Conservation (phyloP, 1,140 invertebrate species). For the Ceratina calcarata region DNA sequence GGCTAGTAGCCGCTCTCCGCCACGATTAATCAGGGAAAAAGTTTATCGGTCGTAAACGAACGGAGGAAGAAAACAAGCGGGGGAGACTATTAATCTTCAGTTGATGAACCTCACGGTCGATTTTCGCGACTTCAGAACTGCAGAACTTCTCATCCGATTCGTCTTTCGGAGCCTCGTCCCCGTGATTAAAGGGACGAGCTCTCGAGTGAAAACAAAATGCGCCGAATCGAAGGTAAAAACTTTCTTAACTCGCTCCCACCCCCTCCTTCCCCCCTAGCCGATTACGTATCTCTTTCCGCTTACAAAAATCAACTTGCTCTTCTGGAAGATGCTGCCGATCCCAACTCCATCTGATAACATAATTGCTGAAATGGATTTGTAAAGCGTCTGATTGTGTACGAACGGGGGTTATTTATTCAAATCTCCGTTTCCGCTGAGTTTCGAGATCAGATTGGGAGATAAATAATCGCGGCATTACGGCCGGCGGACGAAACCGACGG, state of each 20-base stretch:
- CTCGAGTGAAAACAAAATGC: slow-evolving; percentile 51
- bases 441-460: slow-evolving; percentile 16
- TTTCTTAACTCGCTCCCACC: not conserved
- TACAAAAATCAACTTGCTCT: too few species aligned
- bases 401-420: slow-evolving; percentile 24
- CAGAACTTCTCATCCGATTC: slow-evolving; percentile 35
- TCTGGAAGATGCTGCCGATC: too few species aligned
- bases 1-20: slow-evolving; percentile 26
- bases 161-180: not conserved
- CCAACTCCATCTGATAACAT: too few species aligned
- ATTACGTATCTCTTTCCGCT: too few species aligned
- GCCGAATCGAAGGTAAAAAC: slow-evolving; percentile 51
- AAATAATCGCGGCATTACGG: slow-evolving; percentile 26
- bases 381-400: too few species aligned
- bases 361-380: too few species aligned
- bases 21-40: slow-evolving; percentile 61
- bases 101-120: slow-evolving; percentile 55
- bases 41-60: slow-evolving; percentile 57
- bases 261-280: too few species aligned
- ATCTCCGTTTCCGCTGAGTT: not conserved
- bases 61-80: slow-evolving; percentile 52
- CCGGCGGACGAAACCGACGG: not conserved
- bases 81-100: slow-evolving; percentile 62
- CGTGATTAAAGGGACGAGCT: slow-evolving; percentile 59
- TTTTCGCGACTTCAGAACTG: slow-evolving; percentile 53